Evolutionary conservation across 2,797 vertebrate species (phyloP).

Genomic region (Sarcoramphus papa): DNA sequence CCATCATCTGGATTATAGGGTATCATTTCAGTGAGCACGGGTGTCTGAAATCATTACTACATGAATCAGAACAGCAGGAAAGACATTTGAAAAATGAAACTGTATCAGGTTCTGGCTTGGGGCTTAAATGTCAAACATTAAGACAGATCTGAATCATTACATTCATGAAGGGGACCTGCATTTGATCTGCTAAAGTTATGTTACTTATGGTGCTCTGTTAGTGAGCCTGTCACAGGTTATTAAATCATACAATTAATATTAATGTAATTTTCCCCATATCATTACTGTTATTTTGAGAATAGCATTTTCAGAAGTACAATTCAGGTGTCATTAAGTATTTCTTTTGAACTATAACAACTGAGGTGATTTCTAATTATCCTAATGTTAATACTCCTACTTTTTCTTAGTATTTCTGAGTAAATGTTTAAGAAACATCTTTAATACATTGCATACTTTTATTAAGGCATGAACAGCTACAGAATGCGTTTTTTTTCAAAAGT

Average conservation of each 20-base stretch:
- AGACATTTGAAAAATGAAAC: slow-evolving; percentile 53
- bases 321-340: not conserved
- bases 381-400: not conserved
- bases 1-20: slow-evolving; percentile 1
- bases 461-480: slow-evolving; percentile 23
- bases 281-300: not conserved
- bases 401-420: not conserved
- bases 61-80: slow-evolving; percentile 55
- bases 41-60: slow-evolving; percentile 52
- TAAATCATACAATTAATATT: slow-evolving; percentile 40
- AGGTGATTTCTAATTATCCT: not conserved
- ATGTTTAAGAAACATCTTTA: slow-evolving; percentile 61
- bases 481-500: not conserved
- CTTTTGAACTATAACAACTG: not conserved
- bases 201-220: slow-evolving; percentile 3
- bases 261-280: not conserved
- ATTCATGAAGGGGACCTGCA: slow-evolving; percentile 12
- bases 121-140: slow-evolving; percentile 58
- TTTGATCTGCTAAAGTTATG: slow-evolving; percentile 17
- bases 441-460: slow-evolving; percentile 57
- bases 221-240: slow-evolving; percentile 16
- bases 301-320: not conserved
- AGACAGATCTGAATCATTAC: slow-evolving; percentile 48
- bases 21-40: slow-evolving; percentile 31
- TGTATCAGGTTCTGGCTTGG: slow-evolving; percentile 24